These are phyloP conservation scores for Melipona quadrifasciata DNA, from an alignment of 1,140 invertebrate species.

Conservation along the genomic window DNA sequence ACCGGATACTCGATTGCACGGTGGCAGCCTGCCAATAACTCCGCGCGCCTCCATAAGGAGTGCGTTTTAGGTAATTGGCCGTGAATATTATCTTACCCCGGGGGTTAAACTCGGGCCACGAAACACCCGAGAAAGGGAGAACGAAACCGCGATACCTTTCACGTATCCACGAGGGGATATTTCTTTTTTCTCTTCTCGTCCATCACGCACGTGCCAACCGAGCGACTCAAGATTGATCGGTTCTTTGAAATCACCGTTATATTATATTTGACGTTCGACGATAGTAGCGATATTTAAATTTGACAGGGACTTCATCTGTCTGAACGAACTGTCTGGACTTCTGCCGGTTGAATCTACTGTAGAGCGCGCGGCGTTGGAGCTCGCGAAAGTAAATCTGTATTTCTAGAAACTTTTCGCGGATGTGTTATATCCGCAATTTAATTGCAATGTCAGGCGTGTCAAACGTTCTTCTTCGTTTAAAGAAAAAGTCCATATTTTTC, in stretches of 20 bases:
- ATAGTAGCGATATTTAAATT: not conserved
- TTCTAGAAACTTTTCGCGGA: not conserved
- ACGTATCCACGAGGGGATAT: slow-evolving; percentile 55
- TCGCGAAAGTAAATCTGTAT: not conserved
- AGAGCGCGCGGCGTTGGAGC: not conserved
- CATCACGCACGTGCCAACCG: slow-evolving; percentile 49
- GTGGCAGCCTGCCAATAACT: slow-evolving; percentile 68
- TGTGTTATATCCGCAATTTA: too few species aligned
- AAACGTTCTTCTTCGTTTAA: too few species aligned
- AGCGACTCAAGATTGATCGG: slow-evolving; percentile 39
- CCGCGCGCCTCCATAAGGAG: slow-evolving; percentile 60
- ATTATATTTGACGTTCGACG: slow-evolving; percentile 2
- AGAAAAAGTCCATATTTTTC: too few species aligned
- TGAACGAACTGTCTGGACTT: not conserved
- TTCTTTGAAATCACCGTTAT: not conserved
- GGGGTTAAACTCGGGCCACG: slow-evolving; percentile 52
- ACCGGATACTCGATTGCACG: slow-evolving; percentile 66
- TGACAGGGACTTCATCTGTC: not conserved
- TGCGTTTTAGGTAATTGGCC: slow-evolving; percentile 73
- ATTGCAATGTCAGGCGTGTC: too few species aligned
- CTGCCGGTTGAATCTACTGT: not conserved
- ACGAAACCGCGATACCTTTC: slow-evolving; percentile 55
- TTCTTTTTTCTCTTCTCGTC: slow-evolving; percentile 36
- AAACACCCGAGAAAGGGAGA: slow-evolving; percentile 29
- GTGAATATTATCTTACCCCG: slow-evolving; percentile 71